These are phyloP conservation scores for Clunio marinus DNA, from an alignment of 2,888 invertebrate genomes.

Conservation along the genomic window DNA sequence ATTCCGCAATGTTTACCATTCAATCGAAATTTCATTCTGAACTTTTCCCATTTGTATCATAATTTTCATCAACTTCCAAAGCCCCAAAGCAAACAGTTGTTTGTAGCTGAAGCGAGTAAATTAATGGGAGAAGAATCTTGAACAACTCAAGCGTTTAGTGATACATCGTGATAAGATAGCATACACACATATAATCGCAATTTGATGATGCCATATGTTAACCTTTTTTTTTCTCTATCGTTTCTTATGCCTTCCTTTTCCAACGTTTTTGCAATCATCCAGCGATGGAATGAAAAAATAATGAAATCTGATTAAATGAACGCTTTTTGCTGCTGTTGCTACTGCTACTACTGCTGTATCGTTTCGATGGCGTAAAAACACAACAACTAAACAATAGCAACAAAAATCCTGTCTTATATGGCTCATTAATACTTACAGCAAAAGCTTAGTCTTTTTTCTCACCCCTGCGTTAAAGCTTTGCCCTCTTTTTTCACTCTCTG, in stretches of 20 bases:
- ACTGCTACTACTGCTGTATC: no score
- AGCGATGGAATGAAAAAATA: slow-evolving; percentile 30
- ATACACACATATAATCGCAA: slow-evolving; percentile 33
- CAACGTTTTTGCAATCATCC: background rate
- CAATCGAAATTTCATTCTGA: slow-evolving; percentile 27
- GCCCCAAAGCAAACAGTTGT: slow-evolving; percentile 34
- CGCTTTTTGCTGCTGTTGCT: slow-evolving; percentile 7
- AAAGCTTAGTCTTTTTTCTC: background rate
- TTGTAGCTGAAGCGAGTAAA: slow-evolving; percentile 13
- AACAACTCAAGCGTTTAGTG: slow-evolving; percentile 36
- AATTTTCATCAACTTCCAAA: slow-evolving; percentile 30
- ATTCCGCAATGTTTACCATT: background rate
- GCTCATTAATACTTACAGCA: slow-evolving; percentile 37
- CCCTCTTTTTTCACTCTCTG: background rate
- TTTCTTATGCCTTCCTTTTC: background rate
- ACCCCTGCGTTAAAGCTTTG: background rate
- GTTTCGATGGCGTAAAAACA: background rate
- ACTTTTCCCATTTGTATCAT: slow-evolving; percentile 30
- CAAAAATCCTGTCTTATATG: slow-evolving; percentile 34
- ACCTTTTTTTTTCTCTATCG: slow-evolving; percentile 28
- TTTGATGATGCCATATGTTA: slow-evolving; percentile 39
- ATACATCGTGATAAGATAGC: slow-evolving; percentile 36
- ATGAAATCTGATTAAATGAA: slow-evolving; percentile 36
- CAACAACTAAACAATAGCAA: slow-evolving; percentile 23
- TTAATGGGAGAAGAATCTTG: slow-evolving; percentile 36